Conservation (phyloP, 2,113 vertebrate genomes). For the Bufo gargarizans region DNA sequence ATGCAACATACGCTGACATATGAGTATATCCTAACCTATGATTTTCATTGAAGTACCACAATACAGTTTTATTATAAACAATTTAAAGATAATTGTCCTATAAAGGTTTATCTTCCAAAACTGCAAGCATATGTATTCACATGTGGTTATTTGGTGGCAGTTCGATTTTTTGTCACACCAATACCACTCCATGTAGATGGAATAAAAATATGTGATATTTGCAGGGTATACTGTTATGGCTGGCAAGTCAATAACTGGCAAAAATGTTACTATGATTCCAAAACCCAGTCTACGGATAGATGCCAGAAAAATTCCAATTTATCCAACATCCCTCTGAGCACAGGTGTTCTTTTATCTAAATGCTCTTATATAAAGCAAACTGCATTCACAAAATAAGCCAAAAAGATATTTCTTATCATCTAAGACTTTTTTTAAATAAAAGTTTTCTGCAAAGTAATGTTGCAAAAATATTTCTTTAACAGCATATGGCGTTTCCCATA, state of each 20-base stretch:
- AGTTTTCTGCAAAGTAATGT: neutral
- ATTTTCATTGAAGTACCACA: no score
- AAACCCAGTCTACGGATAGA: neutral
- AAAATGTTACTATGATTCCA: neutral
- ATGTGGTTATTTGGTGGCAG: neutral
- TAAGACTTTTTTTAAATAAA: neutral
- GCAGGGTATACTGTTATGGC: neutral
- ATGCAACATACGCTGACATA: no score
- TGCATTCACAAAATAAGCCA: neutral
- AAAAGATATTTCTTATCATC: neutral
- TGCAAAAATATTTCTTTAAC: slow-evolving; percentile 8
- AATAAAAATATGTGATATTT: no score
- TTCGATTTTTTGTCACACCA: neutral
- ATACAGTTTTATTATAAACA: no score
- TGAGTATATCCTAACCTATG: no score
- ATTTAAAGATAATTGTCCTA: no score
- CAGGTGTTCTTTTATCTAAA: neutral
- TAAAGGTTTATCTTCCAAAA: no score
- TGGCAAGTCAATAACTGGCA: neutral
- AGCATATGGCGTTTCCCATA: neutral
- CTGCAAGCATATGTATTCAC: no score
- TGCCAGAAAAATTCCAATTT: neutral
- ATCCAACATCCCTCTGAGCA: neutral
- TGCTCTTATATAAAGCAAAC: neutral
- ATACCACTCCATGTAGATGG: neutral